Evolutionary conservation across 2,113 vertebrate genomes (phyloP).

Genomic region (Scophthalmus maximus): DNA sequence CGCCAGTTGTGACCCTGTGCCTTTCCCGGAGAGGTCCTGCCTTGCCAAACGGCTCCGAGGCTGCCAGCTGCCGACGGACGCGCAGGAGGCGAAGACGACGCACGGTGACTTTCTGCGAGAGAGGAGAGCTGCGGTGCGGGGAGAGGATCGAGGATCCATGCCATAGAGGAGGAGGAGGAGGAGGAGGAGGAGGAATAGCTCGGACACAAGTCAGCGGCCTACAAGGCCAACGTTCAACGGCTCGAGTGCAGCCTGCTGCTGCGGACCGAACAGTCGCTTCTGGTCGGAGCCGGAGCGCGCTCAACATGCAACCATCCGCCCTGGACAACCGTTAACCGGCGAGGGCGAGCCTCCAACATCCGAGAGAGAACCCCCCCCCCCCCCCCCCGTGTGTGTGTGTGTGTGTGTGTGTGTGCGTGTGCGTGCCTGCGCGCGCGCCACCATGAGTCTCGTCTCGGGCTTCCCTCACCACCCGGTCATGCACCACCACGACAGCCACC

Average conservation of each 20-base stretch:
- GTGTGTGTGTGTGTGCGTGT: not conserved
- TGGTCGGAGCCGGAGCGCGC: not conserved
- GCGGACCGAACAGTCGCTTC: not conserved
- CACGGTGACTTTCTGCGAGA: no score
- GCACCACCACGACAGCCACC: constrained; percentile 90
- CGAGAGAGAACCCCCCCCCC: not conserved
- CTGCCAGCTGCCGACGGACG: constrained; percentile 5
- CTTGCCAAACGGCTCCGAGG: constrained; percentile 27
- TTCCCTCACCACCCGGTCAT: constrained; percentile 97
- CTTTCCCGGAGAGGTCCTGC: constrained; percentile 23
- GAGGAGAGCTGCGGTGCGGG: no score
- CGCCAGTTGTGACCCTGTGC: constrained; percentile 28
- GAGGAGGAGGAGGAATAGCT: constrained; percentile 23
- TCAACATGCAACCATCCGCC: constrained; percentile 42
- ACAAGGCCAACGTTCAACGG: not conserved
- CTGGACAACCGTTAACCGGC: constrained; percentile 7
- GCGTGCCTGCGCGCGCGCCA: constrained; percentile 42
- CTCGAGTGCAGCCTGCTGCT: not conserved
- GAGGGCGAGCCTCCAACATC: constrained; percentile 31
- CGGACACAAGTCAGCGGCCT: constrained; percentile 25
- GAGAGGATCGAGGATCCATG: no score
- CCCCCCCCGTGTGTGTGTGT: not conserved
- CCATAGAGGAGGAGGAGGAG: not conserved
- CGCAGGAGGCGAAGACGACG: no score
- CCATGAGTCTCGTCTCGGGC: constrained; percentile 95